Conservation (phyloP, 2,113 vertebrate genomes). For the Poicephalus gulielmi region DNA sequence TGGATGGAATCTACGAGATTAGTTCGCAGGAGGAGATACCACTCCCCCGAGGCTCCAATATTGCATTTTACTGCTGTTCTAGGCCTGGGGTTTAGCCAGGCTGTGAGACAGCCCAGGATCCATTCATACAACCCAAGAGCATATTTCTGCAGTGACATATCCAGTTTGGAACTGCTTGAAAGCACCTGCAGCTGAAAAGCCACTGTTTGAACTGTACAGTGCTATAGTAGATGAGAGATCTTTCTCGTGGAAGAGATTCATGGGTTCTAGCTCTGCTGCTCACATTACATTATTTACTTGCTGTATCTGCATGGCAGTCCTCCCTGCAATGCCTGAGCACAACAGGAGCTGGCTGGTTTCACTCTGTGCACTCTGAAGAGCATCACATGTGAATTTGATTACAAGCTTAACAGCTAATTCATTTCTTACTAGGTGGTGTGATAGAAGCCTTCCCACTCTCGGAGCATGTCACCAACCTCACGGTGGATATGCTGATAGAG, state of each 20-base stretch:
- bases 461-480: conserved; percentile 80
- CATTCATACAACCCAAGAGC: neutral
- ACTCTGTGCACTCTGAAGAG: neutral
- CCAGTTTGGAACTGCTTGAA: neutral
- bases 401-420: neutral
- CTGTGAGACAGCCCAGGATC: neutral
- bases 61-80: neutral
- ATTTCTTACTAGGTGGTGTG: conserved; percentile 79
- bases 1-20: neutral
- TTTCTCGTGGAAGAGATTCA: neutral
- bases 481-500: conserved; percentile 88
- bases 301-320: neutral
- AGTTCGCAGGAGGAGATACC: neutral
- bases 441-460: conserved; percentile 85
- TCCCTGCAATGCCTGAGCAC: neutral
- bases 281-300: neutral
- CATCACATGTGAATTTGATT: neutral
- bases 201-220: neutral
- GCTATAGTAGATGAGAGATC: neutral
- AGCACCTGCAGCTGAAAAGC: neutral
- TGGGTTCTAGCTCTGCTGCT: neutral
- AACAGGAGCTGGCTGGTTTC: neutral
- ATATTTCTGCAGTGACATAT: neutral
- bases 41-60: fast-evolving
- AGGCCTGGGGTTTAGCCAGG: neutral